Evolutionary conservation across 2,888 invertebrate genomes (phyloP).

Genomic region (Orchesella flavescens): DNA sequence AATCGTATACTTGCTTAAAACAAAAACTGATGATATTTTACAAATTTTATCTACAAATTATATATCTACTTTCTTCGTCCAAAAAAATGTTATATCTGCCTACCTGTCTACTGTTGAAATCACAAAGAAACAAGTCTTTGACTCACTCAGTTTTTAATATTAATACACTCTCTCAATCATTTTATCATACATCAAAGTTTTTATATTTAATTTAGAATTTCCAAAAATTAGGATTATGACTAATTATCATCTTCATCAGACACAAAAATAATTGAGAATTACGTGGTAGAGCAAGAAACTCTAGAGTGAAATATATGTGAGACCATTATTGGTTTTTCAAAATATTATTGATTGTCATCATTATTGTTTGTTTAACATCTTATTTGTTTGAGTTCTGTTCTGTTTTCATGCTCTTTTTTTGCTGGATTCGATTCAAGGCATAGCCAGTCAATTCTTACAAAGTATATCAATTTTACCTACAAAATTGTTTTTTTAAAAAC

Average conservation of each 20-base stretch:
- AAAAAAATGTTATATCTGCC: background rate
- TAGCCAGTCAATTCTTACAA: constrained; percentile 52
- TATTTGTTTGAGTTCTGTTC: constrained; percentile 39
- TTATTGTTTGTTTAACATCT: background rate
- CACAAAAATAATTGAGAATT: background rate
- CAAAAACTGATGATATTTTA: constrained; percentile 50
- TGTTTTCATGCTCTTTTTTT: constrained; percentile 30
- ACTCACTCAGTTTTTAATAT: constrained; percentile 7
- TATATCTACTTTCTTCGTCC: background rate
- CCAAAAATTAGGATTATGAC: background rate
- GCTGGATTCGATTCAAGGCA: constrained; percentile 18
- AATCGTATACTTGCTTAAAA: constrained; percentile 44
- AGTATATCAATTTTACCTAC: background rate
- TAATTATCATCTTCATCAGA: no score
- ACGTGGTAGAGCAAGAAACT: background rate
- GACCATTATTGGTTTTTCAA: background rate
- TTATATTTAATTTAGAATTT: background rate
- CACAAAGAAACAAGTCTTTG: background rate
- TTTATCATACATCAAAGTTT: background rate
- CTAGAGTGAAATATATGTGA: background rate
- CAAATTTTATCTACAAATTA: constrained; percentile 38
- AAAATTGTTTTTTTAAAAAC: background rate
- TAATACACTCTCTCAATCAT: background rate
- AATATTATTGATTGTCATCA: background rate
- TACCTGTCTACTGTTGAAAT: background rate